Percentiles rank a stretch among this genome's conserved stretches.
Evolutionary conservation across 2,113 vertebrate genomes (phyloP).

Genomic region (Phocoena phocoena): DNA sequence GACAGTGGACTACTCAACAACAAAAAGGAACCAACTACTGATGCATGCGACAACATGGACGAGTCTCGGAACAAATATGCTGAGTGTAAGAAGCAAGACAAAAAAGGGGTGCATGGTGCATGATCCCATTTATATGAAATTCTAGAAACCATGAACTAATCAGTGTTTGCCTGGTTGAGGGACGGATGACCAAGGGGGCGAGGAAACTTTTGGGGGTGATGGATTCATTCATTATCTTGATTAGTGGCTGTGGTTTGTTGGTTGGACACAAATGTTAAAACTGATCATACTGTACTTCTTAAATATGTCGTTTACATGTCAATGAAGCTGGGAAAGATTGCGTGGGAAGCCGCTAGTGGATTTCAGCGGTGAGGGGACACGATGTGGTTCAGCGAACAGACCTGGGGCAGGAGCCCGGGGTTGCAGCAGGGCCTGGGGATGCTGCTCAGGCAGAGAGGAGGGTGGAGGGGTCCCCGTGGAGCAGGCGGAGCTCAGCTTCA

Average conservation of each 20-base stretch:
- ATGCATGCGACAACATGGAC: fast-evolving
- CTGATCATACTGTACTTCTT: not conserved
- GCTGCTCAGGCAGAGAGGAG: not conserved
- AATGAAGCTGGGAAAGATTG: too few species aligned
- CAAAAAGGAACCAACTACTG: not conserved
- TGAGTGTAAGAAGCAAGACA: too few species aligned
- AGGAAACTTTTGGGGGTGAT: not conserved
- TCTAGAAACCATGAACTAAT: too few species aligned
- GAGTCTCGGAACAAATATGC: not conserved
- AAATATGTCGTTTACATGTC: not conserved
- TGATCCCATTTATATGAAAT: too few species aligned
- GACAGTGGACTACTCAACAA: not conserved
- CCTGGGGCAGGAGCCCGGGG: not conserved
- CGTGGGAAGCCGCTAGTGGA: not conserved
- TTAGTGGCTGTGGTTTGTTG: not conserved
- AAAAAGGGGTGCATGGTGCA: fast-evolving
- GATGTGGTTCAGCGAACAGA: not conserved
- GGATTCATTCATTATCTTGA: not conserved
- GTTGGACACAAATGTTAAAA: too few species aligned
- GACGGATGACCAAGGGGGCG: not conserved
- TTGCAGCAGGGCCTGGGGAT: not conserved
- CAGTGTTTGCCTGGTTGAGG: not conserved
- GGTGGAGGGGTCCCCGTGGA: not conserved
- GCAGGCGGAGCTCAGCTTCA: not conserved
- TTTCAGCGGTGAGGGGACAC: too few species aligned